Evolutionary conservation across 2,888 invertebrate genomes (phyloP), one percentile per base, ranked within the genome.

Genomic region (Hemaris fuciformis): DNA sequence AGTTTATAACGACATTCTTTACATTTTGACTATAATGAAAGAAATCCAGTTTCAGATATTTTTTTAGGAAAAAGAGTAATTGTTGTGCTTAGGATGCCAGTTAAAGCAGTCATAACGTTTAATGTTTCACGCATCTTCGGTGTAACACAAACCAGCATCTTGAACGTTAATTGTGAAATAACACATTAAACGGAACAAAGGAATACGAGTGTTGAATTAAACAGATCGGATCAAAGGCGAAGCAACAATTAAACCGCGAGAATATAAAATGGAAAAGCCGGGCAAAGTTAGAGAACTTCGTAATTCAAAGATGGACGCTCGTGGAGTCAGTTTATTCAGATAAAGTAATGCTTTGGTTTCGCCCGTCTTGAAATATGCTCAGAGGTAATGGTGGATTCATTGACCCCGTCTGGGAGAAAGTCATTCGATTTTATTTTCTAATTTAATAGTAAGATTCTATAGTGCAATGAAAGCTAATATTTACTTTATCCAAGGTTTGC

Each of bases 191-290:
- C 6, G 5, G 74, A 74, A 78, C 80, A 53, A 53, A 53, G 53
- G 53, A 53, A 80, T 82, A 83, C 79, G 79, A 75, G 71, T 71
- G 71, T 82, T 82, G 79, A 77, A 81, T 81, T 78, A 80, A 80
- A 77, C 77, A 79, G 80, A 80, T 83, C 71, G 73, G 72, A 69
- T 83, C 77, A 80, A 80, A 83, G 81, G 80, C 81, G 77, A 70
- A 76, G 76, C 79, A 80, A 87, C 84, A 87, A 87, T 88, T 88
- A 87, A 84, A 85, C 81, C 78, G 76, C 81, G 82, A 80, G 79
- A 82, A 83, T 83, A 83, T 85, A 83, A 84, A 83, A 83, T 80
- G 82, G 79, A 76, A 80, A 79, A 83, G 80, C 82, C 79, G 80
- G 80, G 78, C 81, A 67, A 84, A 87, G 82, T 87, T 88, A 77